A percentile compares a stretch with the other conserved stretches of the same genome.
Evolutionary conservation across 2,888 invertebrate genomes (phyloP).

Genomic region (Andrena haemorrhoa): DNA sequence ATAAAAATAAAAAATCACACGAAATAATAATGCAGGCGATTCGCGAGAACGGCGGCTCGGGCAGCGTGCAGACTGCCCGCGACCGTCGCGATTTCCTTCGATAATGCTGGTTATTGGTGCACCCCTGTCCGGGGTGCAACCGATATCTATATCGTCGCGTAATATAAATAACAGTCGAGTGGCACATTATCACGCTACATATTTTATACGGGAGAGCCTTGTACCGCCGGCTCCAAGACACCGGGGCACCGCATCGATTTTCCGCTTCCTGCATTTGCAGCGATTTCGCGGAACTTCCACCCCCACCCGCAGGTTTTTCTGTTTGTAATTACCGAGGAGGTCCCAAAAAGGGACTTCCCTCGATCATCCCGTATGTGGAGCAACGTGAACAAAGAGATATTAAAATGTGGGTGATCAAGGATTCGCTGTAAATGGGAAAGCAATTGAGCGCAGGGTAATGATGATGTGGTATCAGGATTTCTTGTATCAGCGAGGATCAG

Average conservation of each 20-base stretch:
- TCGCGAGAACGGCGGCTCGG: not conserved
- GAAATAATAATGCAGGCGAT: constrained; percentile 31
- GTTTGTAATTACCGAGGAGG: not conserved
- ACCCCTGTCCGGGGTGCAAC: not conserved
- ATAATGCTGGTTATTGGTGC: not conserved
- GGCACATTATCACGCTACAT: constrained; percentile 26
- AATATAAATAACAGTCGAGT: constrained; percentile 33
- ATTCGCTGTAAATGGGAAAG: no score
- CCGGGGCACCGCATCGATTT: constrained; percentile 50
- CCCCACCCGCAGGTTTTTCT: not conserved
- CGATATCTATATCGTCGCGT: not conserved
- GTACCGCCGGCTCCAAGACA: constrained; percentile 22
- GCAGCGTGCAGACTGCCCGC: no score
- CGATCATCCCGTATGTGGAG: not conserved
- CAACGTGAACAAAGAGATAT: no score
- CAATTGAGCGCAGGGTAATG: no score
- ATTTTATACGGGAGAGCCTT: constrained; percentile 32
- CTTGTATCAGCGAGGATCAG: no score
- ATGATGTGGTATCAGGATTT: no score
- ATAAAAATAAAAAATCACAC: constrained; percentile 56
- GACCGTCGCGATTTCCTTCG: not conserved
- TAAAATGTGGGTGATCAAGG: no score
- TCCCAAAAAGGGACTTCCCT: not conserved
- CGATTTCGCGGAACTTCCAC: constrained; percentile 7
- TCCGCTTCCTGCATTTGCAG: constrained; percentile 31